A percentile compares a stretch with the other conserved stretches of the same genome.
These are phyloP conservation scores for Pristiophorus japonicus DNA, from an alignment of 2,113 vertebrate species.

Conservation along the genomic window DNA sequence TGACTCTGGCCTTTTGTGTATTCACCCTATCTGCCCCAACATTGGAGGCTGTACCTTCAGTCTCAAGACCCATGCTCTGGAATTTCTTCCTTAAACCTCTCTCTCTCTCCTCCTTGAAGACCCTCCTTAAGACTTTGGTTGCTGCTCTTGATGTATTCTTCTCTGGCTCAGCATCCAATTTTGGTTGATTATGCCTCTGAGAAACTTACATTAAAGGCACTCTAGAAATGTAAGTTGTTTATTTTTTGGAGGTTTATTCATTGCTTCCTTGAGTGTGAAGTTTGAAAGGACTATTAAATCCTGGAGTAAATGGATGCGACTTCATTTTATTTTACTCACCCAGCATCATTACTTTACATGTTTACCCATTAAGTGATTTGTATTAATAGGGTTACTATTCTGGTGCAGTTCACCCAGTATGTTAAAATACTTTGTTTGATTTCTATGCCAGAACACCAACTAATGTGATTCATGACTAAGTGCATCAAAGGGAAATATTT, in stretches of 20 bases:
- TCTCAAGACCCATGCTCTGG: not conserved
- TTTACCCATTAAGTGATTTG: not conserved
- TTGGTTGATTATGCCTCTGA: not conserved
- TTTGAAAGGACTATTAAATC: not conserved
- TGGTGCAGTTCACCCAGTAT: not conserved
- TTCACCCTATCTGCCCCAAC: not conserved
- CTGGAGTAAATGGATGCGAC: not conserved
- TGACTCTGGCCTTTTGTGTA: not conserved
- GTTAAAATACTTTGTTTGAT: not conserved
- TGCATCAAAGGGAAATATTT: not conserved
- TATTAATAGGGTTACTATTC: not conserved
- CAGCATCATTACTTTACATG: not conserved
- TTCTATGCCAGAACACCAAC: not conserved
- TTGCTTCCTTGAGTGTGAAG: not conserved
- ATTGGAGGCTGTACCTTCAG: not conserved
- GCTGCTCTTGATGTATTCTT: not conserved
- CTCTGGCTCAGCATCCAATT: not conserved
- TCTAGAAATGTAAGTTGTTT: not conserved
- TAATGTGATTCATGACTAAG: not conserved
- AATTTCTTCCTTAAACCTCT: not conserved
- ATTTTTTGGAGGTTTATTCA: not conserved
- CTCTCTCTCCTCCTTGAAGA: not conserved
- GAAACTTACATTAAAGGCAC: not conserved
- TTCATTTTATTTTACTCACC: not conserved
- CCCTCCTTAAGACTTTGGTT: not conserved